Evolutionary conservation across 2,888 invertebrate species (phyloP).

Genomic region (Hanleya hanleyi): DNA sequence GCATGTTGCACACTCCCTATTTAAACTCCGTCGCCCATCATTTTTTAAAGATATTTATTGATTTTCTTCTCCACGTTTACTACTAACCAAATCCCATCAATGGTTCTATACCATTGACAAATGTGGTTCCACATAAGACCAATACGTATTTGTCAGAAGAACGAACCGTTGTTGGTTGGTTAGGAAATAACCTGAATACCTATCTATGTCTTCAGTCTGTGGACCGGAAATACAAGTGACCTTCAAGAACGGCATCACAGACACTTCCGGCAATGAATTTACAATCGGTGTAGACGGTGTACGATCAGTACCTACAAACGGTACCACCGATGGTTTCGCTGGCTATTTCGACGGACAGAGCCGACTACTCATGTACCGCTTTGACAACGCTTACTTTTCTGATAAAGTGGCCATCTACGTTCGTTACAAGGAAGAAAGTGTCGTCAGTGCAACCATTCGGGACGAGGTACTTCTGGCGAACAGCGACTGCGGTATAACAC

Average conservation of each 20-base stretch:
- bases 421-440: background rate
- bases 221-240: background rate
- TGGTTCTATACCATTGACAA: too few relatives aligned
- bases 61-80: too few relatives aligned
- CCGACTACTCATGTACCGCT: background rate
- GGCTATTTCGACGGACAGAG: constrained; percentile 3
- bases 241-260: background rate
- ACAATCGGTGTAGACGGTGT: background rate
- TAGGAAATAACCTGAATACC: too few relatives aligned
- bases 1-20: too few relatives aligned
- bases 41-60: too few relatives aligned
- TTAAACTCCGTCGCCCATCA: too few relatives aligned
- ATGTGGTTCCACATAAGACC: too few relatives aligned
- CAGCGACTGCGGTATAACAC: background rate
- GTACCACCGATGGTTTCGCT: background rate
- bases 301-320: background rate
- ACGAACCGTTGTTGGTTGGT: too few relatives aligned
- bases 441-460: too few relatives aligned
- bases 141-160: too few relatives aligned
- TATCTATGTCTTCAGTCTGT: background rate
- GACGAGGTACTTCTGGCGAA: background rate
- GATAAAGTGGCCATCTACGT: background rate
- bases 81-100: too few relatives aligned
- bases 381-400: constrained; percentile 5
- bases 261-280: background rate